Base-by-base conservation (phyloP, 2,888 invertebrate species). In the Perdita meconis region DNA sequence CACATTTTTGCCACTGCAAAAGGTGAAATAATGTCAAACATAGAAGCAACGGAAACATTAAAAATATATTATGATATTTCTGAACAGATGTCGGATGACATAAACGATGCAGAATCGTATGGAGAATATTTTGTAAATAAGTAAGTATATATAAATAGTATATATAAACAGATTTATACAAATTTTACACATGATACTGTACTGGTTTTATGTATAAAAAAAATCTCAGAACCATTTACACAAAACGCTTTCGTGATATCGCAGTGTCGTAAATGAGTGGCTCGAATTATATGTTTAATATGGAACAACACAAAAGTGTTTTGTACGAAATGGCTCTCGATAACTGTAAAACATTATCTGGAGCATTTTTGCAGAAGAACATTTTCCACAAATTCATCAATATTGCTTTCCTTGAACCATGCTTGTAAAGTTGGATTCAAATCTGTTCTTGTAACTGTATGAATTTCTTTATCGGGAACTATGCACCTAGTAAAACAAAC, bases 21-120 rank as follows among this genome's bases (percentile, higher is more conserved):
- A 19, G 92, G 93, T 19, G 90, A 93, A 69, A 81, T 92, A n/a
- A 50, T 94, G 12, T 71, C 92, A 0, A 86, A 90, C 6, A 80
- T 89, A 0, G 84, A 92, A 51, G 89, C 92, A 0, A 76, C 86
- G 1, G 81, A 88, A 53, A 87, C 93, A 1, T 75, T 93, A 67
- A 84, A 78, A 5, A 89, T 93, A 50, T 93, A 92, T 24, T 85
- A 91, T 26, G 88, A 91, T 34, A 93, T 93, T 19, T 81, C 92
- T 51, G 89, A 92, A 1, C 87, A 90, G 34, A 84, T 90, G 34
- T 84, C 90, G 16, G 72, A 89, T 1, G 91, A 90, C n/a, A 68
- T 93, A 0, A 80, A 88, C 56, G 68, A 86, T 8, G 83, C 83
- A 40, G 61, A 83, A 65, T 89, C 91, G 1, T 89, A 90, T 61